Base-by-base conservation (phyloP, 2,888 invertebrate species). In the Protodeltote pygarga region DNA sequence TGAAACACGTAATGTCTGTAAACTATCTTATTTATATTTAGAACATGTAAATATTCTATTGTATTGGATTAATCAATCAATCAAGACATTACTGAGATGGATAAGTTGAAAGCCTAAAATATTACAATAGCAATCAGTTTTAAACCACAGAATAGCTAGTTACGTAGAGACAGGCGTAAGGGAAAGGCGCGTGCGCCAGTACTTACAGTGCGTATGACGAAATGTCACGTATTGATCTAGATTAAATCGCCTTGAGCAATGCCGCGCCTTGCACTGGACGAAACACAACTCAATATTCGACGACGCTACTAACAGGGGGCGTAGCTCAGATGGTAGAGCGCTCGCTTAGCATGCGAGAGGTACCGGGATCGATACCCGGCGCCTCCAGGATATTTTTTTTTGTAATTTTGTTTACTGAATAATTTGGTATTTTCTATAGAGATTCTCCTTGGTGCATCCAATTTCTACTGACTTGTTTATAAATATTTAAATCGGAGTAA, bases 271-370 rank as follows among this genome's bases (percentile, higher is more conserved):
- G 14, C 3, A 3, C 15, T 34, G 11, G 9, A 23, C 21, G 14
- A 9, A 33, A 19, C 8, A 27, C 3, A 10, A 34, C n/a, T 1
- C 3, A 6, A 2, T 44, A 39, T 67, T 65, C 3, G 17, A 4
- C 0, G 0, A 0, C 0, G 2, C 10, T 17, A 2, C 1, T 5
- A 67, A 25, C 45, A 32, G 84, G 83, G 85, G 83, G 83, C 83
- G 83, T 84, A 85, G 85, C 85, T 85, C 86, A 84, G 82, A 83
- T 85, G 85, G 81, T 80, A 82, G 80, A 81, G 81, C 81, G 84
- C 85, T 87, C 83, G 85, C 86, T 87, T 87, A 87, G 88, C 88
- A 87, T 87, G 87, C 73, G 91, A 92, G 91, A 91, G 88, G 91
- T 92, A 91, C 89, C 87, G 92, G 92, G 89, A 91, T 90, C 89